These are phyloP conservation scores for Cybosia mesomella DNA, from an alignment of 2,888 invertebrate species.

Conservation along the genomic window DNA sequence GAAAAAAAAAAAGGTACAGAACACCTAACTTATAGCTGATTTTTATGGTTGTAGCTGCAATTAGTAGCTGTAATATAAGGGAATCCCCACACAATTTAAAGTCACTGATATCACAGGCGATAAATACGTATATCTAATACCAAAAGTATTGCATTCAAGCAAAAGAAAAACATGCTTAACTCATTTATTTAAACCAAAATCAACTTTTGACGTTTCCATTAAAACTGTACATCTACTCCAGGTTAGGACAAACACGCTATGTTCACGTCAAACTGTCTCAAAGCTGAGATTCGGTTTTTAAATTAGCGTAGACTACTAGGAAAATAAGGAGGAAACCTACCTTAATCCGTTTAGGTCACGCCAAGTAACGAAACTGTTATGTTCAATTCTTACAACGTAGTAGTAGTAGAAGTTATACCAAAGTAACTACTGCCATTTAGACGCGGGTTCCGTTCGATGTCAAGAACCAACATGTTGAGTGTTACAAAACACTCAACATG, in stretches of 20 bases:
- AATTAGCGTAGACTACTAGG: slow-evolving; percentile 75
- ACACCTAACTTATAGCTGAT: no score
- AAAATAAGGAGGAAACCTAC: slow-evolving; percentile 64
- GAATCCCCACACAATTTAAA: no score
- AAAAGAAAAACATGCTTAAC: background rate
- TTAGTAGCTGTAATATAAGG: no score
- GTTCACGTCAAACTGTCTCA: slow-evolving; percentile 76
- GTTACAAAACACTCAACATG: slow-evolving; percentile 9
- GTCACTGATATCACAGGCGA: no score
- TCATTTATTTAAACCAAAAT: background rate
- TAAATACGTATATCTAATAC: no score
- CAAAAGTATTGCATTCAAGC: background rate
- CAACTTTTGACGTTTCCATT: slow-evolving; percentile 51
- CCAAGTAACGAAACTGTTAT: slow-evolving; percentile 52
- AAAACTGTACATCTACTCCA: slow-evolving; percentile 43
- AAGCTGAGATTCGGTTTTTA: slow-evolving; percentile 76
- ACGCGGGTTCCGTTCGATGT: slow-evolving; percentile 35
- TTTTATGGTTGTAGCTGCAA: no score
- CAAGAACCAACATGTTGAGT: slow-evolving; percentile 34
- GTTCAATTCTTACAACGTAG: slow-evolving; percentile 26
- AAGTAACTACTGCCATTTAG: slow-evolving; percentile 22
- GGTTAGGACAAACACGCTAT: slow-evolving; percentile 73
- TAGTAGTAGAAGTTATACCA: slow-evolving; percentile 26
- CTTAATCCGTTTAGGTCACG: slow-evolving; percentile 73
- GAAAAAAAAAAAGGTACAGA: no score